Base-by-base conservation (phyloP, 2,888 invertebrate genomes). In the Anodontia alba region DNA sequence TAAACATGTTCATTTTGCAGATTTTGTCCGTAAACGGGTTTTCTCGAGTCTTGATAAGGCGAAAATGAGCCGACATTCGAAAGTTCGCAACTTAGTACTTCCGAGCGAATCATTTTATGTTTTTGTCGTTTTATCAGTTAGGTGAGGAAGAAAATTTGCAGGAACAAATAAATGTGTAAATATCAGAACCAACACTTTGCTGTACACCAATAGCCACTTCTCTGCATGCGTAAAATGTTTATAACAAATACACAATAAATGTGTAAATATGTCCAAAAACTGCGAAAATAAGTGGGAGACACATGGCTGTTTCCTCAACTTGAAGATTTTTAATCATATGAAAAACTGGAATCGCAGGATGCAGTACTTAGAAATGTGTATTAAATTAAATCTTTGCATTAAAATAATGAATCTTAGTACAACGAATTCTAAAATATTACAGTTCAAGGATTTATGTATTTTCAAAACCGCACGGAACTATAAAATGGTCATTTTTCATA, bases 51-150 rank as follows among this genome's bases (percentile, higher is more conserved):
- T 8, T 69, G 51, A 38, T 78, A 85, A 43, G 76, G 76, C 51
- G 83, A 54, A 78, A 83, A 85, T 83, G 82, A 78, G 29, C n/a
- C 69, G 42, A 46, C 42, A 29, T 69, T 42, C 75, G 78, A 78
- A 76, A 78, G 72, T 83, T 85, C 82, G 74, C 85, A 85, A 43
- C 29, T 82, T 17, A 76, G 54, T n/a, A 76, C 85, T 36, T 85
- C 85, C 5, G 82, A 62, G 46, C 83, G 85, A 17, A 85, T 67
- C 85, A 85, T 85, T 69, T 74, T 82, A 70, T 69, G 49, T 46
- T 78, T 82, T 85, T 76, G 70, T 82, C 71, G 80, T 76, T 68
- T 77, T 69, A 36, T 62, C 74, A 62, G 23, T 42, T 38, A 80
- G 43, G 78, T 85, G 82, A 36, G 72, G 78, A 76, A 46, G 20